phyloP scores from a whole-genome alignment of 2,113 vertebrate genomes.

The Electrona antarctica region DNA sequence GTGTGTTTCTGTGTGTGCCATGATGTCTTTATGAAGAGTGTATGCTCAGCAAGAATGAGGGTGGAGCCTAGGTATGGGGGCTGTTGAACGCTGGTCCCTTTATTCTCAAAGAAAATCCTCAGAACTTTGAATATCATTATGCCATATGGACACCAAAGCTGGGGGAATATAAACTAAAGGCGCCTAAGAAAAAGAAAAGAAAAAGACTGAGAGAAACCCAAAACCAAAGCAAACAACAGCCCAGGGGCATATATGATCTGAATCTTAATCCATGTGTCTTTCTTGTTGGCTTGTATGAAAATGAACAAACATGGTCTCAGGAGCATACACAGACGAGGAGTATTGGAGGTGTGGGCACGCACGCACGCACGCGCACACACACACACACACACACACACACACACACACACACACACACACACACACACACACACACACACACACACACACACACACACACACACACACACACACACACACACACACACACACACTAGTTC shows the following conservation, averaged over 20 bases:
- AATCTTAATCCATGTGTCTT: constrained; percentile 7
- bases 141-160: constrained; percentile 50
- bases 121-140: constrained; percentile 49
- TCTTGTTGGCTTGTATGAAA: constrained; percentile 48
- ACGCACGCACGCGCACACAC: too few relatives aligned
- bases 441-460: too few relatives aligned
- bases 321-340: constrained; percentile 40
- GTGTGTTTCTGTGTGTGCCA: constrained; percentile 4
- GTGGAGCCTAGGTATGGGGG: constrained; percentile 27
- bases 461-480: too few relatives aligned
- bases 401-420: too few relatives aligned
- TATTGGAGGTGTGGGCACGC: background rate
- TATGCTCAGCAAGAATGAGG: constrained; percentile 55
- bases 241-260: constrained; percentile 21
- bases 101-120: constrained; percentile 32
- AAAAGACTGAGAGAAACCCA: background rate
- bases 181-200: background rate
- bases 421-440: too few relatives aligned
- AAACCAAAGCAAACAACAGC: constrained; percentile 53
- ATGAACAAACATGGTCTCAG: constrained; percentile 47
- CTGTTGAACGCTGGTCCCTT: constrained; percentile 36
- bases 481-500: constrained; percentile 2
- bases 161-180: constrained; percentile 27
- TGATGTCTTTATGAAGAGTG: constrained; percentile 52
- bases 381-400: too few relatives aligned